phyloP scores from a whole-genome alignment of 1,140 invertebrate genomes.

The Anagrus nilaparvatae region DNA sequence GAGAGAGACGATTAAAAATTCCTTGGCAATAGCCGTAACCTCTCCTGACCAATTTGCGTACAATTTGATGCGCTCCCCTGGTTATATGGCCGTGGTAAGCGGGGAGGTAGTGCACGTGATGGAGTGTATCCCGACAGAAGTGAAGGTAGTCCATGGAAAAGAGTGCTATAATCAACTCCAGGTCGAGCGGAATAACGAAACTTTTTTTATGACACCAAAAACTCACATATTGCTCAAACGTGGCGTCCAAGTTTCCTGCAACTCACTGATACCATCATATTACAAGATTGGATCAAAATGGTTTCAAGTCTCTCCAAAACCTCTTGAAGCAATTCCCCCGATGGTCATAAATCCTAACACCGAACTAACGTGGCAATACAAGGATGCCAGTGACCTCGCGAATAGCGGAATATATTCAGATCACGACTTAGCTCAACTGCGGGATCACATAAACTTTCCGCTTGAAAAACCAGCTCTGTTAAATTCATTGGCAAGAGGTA shows the following conservation, averaged over 20 bases:
- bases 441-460: background rate
- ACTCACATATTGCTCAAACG: background rate
- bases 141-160: background rate
- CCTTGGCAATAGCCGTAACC: background rate
- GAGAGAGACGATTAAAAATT: slow-evolving; percentile 4
- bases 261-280: background rate
- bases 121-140: background rate
- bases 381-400: background rate
- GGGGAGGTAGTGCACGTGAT: slow-evolving; percentile 7
- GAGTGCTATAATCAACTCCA: slow-evolving; percentile 13
- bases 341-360: background rate
- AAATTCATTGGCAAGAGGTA: background rate
- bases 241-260: background rate
- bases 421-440: background rate
- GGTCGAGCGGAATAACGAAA: slow-evolving; percentile 1
- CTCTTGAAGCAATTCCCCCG: background rate
- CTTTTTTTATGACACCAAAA: slow-evolving; percentile 6
- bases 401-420: background rate
- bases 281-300: background rate
- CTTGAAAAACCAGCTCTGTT: background rate
- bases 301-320: background rate
- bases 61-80: slow-evolving; percentile 8
- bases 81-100: background rate
- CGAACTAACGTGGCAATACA: background rate
- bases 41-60: slow-evolving; percentile 10